Percentiles rank a stretch among this genome's conserved stretches.
These are phyloP conservation scores for Centruroides vittatus DNA, from an alignment of 1,140 invertebrate species.

Conservation along the genomic window DNA sequence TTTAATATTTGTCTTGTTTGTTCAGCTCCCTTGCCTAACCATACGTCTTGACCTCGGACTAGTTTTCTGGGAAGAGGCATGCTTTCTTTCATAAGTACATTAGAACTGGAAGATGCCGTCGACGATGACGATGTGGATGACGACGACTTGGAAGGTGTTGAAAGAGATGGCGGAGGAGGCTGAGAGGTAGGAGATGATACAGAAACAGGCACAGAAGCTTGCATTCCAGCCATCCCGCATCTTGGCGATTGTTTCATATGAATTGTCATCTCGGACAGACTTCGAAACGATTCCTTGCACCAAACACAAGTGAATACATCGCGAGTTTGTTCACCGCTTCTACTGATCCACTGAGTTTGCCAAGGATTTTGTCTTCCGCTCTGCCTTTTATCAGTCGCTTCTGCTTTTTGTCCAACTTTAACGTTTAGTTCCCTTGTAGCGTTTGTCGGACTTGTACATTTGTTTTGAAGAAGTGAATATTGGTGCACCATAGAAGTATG, in stretches of 20 bases:
- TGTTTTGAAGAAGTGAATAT: too few species aligned
- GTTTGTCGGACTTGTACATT: too few species aligned
- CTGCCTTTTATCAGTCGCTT: not conserved
- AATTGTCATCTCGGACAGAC: constrained; percentile 69
- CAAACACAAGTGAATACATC: constrained; percentile 91
- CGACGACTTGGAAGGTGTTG: not conserved
- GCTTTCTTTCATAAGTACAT: constrained; percentile 8
- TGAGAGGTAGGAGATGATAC: not conserved
- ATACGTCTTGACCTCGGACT: constrained; percentile 93
- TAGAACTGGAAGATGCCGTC: constrained; percentile 3
- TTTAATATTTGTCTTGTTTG: constrained; percentile 93
- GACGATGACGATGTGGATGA: constrained; percentile 1
- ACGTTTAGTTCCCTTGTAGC: too few species aligned
- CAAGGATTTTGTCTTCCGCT: constrained; percentile 39
- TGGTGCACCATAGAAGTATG: not conserved
- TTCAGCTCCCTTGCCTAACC: constrained; percentile 92
- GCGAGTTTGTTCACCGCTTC: constrained; percentile 78
- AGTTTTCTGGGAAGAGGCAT: constrained; percentile 65
- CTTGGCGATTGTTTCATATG: constrained; percentile 94
- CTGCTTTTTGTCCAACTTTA: not conserved
- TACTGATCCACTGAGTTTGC: constrained; percentile 88
- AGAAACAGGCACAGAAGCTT: not conserved
- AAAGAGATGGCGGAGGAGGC: not conserved
- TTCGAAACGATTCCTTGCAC: constrained; percentile 85
- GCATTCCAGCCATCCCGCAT: constrained; percentile 38